Evolutionary conservation across 2,888 invertebrate genomes (phyloP), one percentile per base, ranked within the genome.

Genomic region (Eulithis testata): DNA sequence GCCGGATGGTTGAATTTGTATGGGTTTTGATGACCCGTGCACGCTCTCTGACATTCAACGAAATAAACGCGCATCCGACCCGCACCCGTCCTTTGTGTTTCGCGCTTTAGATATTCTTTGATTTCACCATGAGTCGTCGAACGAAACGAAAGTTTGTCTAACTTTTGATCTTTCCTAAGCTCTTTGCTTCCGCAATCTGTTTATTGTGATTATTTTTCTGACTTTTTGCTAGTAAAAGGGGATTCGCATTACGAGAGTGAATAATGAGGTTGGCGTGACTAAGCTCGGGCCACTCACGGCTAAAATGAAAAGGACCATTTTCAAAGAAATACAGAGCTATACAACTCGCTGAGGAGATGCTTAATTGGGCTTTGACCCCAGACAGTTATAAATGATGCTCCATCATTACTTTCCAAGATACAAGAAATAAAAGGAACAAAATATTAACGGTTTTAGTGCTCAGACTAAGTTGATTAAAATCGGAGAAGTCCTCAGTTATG

Each of bases 221-320:
- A 57, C 47, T 59, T 68, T 68, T 69, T 68, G 49, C 50, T 68
- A 63, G 68, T 61, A 70, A 64, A 70, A 69, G 56, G 51, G 45
- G 63, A 69, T 60, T 65, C 67, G 51, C 57, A 55, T 69, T 70
- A 69, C 59, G 60, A 11, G 61, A 65, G 65, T 70, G 74, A 74
- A 65, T 69, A 72, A 74, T 74, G 71, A 70, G 67, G 66, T 66
- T 70, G 59, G 66, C 72, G 71, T 72, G 72, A 71, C 70, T 67
- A 64, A 66, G 68, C 71, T 58, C 60, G 51, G 69, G 64, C 58
- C 65, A 65, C 66, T 67, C 47, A 63, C 49, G 59, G 57, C 65
- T 54, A 65, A 65, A 53, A 68, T 69, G 68, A 69, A 72, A 70
- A 69, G 66, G 59, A 54, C 47, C 40, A 65, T 69, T 69, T 67